Percentiles rank a stretch among this genome's conserved stretches.
Evolutionary conservation across 2,888 invertebrate species (phyloP).

Genomic region (Caenorhabditis sinica): DNA sequence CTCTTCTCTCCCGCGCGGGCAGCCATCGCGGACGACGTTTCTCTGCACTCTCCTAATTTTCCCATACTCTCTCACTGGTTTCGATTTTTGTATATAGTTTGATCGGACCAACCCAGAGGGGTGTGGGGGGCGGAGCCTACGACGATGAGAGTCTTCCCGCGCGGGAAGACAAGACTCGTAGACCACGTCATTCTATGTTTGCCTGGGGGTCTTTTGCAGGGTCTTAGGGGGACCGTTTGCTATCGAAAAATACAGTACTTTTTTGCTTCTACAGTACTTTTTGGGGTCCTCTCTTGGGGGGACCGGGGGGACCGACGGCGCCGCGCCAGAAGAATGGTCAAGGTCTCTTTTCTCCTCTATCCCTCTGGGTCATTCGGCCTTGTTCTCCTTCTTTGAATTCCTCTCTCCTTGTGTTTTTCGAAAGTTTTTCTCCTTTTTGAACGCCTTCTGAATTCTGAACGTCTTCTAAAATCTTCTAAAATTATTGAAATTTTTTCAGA

Average conservation of each 20-base stretch:
- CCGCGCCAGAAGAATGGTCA: no score
- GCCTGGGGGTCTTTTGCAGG: no score
- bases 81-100: constrained; percentile 52
- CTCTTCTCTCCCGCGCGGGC: background rate
- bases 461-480: background rate
- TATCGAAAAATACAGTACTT: no score
- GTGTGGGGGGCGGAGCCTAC: constrained; percentile 18
- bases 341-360: no score
- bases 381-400: constrained; percentile 12
- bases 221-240: no score
- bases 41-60: constrained; percentile 32
- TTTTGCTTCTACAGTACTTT: no score
- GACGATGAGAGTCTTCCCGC: background rate
- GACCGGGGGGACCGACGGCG: no score
- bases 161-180: background rate
- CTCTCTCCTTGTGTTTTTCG: background rate
- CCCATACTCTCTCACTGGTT: background rate
- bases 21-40: background rate
- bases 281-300: no score
- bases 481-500: constrained; percentile 24
- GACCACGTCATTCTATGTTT: no score
- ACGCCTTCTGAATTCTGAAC: background rate
- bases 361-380: no score
- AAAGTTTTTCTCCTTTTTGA: constrained; percentile 6
- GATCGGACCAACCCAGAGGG: constrained; percentile 13